These are phyloP conservation scores for Pissodes strobi DNA, from an alignment of 1,140 invertebrate species.

Conservation along the genomic window DNA sequence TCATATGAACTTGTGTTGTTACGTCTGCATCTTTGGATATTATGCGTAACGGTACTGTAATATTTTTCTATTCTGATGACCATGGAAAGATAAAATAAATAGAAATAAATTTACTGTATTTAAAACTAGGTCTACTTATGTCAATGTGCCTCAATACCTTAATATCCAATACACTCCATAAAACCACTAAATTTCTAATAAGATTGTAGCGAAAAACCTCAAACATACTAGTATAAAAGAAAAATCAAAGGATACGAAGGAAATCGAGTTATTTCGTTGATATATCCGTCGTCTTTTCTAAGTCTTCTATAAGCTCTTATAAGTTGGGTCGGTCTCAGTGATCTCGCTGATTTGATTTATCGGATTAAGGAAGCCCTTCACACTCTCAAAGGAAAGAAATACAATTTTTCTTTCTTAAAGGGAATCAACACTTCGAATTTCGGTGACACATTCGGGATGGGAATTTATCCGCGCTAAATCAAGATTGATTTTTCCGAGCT, in stretches of 20 bases:
- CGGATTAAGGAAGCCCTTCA: constrained; percentile 49
- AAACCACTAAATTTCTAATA: constrained; percentile 21
- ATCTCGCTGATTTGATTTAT: constrained; percentile 52
- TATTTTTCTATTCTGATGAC: too few species aligned
- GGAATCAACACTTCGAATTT: constrained; percentile 44
- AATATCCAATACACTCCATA: neutral
- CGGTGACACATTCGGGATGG: constrained; percentile 23
- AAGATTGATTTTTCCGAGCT: constrained; percentile 29
- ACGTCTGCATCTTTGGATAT: too few species aligned
- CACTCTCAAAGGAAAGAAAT: constrained; percentile 42
- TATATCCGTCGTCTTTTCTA: constrained; percentile 35
- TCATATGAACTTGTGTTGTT: too few species aligned
- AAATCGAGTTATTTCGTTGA: constrained; percentile 36
- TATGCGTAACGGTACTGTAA: too few species aligned
- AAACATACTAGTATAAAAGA: constrained; percentile 22
- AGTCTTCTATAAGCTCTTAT: constrained; percentile 43
- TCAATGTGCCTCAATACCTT: neutral
- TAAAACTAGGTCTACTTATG: too few species aligned
- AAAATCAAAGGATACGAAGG: constrained; percentile 36
- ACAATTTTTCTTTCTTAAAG: constrained; percentile 47
- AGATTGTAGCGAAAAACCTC: constrained; percentile 21
- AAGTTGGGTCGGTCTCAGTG: constrained; percentile 41
- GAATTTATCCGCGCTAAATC: constrained; percentile 28
- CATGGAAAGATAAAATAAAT: too few species aligned
- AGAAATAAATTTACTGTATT: too few species aligned